Conservation (phyloP, 1,140 invertebrate genomes). For the Acromyrmex charruanus region DNA sequence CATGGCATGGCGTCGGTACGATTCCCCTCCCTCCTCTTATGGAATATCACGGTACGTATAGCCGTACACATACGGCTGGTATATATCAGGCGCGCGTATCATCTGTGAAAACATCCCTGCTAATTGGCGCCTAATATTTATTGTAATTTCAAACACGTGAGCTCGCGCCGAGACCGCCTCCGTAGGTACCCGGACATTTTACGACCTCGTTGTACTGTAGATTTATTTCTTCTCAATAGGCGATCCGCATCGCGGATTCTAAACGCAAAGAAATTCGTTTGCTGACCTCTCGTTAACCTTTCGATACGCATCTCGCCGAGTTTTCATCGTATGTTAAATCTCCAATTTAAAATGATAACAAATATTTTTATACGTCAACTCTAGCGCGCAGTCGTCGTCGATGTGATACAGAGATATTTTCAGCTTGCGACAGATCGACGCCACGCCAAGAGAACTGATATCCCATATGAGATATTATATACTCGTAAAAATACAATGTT, state of each 20-base stretch:
- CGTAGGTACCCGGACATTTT: slow-evolving; percentile 33
- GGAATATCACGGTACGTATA: slow-evolving; percentile 15
- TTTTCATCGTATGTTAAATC: neutral
- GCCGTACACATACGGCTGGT: slow-evolving; percentile 3
- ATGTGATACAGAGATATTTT: no score
- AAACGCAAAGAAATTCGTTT: slow-evolving; percentile 18
- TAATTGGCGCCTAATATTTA: slow-evolving; percentile 80
- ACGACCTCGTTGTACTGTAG: slow-evolving; percentile 58
- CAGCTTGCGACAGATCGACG: neutral
- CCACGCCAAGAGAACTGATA: neutral
- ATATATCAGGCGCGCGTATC: slow-evolving; percentile 66
- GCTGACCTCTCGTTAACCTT: slow-evolving; percentile 16
- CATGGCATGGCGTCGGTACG: neutral
- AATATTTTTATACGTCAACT: neutral
- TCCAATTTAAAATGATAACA: neutral
- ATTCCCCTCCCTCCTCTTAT: neutral
- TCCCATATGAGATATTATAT: neutral
- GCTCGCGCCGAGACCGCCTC: slow-evolving; percentile 53
- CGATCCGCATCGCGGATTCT: slow-evolving; percentile 21
- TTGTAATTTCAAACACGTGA: slow-evolving; percentile 82
- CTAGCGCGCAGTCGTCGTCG: no score
- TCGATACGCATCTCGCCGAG: neutral
- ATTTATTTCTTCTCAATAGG: slow-evolving; percentile 49
- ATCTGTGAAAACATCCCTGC: slow-evolving; percentile 82
- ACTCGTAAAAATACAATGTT: slow-evolving; percentile 16